Evolutionary conservation across 1,140 invertebrate species (phyloP).

Genomic region (Magallana angulata): DNA sequence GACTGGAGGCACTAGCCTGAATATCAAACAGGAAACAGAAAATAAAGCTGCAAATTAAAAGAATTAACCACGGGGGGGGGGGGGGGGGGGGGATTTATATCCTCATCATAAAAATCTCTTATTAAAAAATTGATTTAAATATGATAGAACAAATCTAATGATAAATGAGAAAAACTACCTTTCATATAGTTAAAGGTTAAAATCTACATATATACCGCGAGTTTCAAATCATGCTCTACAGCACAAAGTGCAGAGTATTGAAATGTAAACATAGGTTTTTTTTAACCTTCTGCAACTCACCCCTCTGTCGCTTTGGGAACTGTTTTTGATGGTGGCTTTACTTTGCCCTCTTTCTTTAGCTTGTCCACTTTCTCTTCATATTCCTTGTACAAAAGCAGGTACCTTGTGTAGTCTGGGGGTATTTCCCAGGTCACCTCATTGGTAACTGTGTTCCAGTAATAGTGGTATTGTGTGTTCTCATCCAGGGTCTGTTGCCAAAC

Average conservation of each 20-base stretch:
- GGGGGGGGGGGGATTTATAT: too few relatives aligned
- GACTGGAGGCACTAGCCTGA: neutral
- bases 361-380: constrained; percentile 72
- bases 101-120: too few relatives aligned
- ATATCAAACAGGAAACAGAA: neutral
- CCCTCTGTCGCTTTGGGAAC: neutral
- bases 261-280: too few relatives aligned
- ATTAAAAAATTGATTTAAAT: too few relatives aligned
- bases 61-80: too few relatives aligned
- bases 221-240: too few relatives aligned
- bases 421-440: constrained; percentile 88
- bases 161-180: too few relatives aligned
- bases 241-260: too few relatives aligned
- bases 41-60: too few relatives aligned
- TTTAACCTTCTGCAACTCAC: neutral
- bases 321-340: constrained; percentile 52
- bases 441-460: constrained; percentile 87
- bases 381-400: constrained; percentile 71
- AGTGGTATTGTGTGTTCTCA: constrained; percentile 85
- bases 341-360: constrained; percentile 66
- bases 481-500: constrained; percentile 87
- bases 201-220: too few relatives aligned
- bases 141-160: too few relatives aligned
- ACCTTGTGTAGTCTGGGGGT: constrained; percentile 82
- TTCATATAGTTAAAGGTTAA: too few relatives aligned